These are phyloP conservation scores for Dolomedes plantarius DNA, from an alignment of 2,888 invertebrate species.

Conservation along the genomic window DNA sequence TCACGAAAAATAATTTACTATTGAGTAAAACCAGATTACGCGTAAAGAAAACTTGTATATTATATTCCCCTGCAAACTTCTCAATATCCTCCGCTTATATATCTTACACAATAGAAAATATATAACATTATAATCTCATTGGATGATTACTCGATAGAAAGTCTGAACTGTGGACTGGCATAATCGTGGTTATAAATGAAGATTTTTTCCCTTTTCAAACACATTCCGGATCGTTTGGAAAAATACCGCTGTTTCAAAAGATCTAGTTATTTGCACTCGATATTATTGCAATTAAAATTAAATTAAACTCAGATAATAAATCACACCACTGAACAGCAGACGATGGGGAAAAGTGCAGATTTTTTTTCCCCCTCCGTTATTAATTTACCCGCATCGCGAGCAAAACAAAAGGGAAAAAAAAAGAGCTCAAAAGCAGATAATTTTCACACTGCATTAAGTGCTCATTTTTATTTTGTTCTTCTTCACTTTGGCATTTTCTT, in stretches of 20 bases:
- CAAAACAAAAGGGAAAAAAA: background rate
- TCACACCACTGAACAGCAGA: constrained; percentile 38
- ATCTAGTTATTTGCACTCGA: constrained; percentile 19
- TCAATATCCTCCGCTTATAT: no score
- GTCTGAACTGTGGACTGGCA: no score
- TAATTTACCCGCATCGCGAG: constrained; percentile 1
- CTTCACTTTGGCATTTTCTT: constrained; percentile 24
- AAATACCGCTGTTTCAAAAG: background rate
- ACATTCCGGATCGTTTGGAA: background rate
- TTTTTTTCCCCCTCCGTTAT: background rate
- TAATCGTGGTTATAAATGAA: no score
- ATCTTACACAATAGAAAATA: no score
- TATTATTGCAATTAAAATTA: constrained; percentile 66
- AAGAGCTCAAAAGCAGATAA: constrained; percentile 39
- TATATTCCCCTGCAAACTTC: no score
- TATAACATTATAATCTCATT: no score
- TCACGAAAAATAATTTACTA: no score
- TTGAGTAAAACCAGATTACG: no score
- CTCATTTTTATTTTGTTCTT: constrained; percentile 12
- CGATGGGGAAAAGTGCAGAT: background rate
- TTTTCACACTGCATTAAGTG: constrained; percentile 69
- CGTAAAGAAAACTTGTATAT: no score
- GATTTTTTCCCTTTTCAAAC: no score
- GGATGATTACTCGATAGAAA: no score
- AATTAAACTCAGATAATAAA: constrained; percentile 65